Evolutionary conservation across 2,888 invertebrate genomes (phyloP).

Genomic region (Ctena decussata): DNA sequence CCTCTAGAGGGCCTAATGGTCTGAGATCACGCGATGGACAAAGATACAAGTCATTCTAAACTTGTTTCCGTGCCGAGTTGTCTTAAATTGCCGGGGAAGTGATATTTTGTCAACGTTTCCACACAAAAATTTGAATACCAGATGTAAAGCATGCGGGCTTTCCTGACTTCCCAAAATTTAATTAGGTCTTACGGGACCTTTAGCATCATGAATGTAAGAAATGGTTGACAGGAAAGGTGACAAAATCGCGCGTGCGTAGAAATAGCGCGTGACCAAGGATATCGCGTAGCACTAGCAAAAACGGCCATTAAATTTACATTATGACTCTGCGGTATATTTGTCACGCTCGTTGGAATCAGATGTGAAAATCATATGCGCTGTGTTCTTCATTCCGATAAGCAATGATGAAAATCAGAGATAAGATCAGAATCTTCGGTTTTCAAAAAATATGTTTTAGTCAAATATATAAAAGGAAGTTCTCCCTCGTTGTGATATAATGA

Average conservation of each 20-base stretch:
- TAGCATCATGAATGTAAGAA: background rate
- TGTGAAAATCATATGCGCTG: background rate
- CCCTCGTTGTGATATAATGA: too few species aligned
- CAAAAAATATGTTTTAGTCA: too few species aligned
- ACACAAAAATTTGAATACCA: background rate
- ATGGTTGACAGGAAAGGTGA: constrained; percentile 30
- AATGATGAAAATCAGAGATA: too few species aligned
- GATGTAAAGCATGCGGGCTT: background rate
- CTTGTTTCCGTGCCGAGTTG: constrained; percentile 9
- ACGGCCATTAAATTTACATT: background rate
- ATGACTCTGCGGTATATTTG: constrained; percentile 3
- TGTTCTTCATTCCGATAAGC: background rate
- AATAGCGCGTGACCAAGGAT: background rate
- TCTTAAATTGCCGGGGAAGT: constrained; percentile 1
- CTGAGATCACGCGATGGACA: constrained; percentile 30
- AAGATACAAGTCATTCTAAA: constrained; percentile 6
- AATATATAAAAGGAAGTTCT: too few species aligned
- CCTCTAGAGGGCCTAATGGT: constrained; percentile 62
- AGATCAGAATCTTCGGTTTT: too few species aligned
- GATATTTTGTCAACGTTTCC: constrained; percentile 2
- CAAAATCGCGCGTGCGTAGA: constrained; percentile 42
- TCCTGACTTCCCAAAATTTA: background rate
- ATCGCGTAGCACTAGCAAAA: background rate
- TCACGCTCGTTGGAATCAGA: background rate
- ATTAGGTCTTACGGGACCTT: constrained; percentile 12